Evolutionary conservation across 1,140 invertebrate species (phyloP).

Genomic region (Helicoverpa zea): DNA sequence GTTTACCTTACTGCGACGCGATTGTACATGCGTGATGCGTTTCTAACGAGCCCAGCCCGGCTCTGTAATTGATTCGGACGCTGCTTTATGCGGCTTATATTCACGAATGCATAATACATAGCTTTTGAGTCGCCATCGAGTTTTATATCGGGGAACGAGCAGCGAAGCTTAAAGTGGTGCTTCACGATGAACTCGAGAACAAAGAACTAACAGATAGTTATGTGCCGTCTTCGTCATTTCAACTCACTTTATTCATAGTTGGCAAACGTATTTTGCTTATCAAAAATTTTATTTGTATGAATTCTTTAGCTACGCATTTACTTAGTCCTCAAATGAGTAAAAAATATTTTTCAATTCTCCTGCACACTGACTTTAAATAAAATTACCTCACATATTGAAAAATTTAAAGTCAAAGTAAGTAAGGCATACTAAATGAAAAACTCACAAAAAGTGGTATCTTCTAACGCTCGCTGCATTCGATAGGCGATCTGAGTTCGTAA

Average conservation of each 20-base stretch:
- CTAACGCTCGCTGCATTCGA: slow-evolving; percentile 19
- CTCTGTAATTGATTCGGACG: slow-evolving; percentile 82
- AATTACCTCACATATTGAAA: too few relatives aligned
- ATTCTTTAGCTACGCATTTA: too few relatives aligned
- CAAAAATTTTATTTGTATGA: background rate
- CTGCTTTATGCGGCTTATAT: slow-evolving; percentile 83
- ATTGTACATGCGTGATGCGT: slow-evolving; percentile 86
- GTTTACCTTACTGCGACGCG: slow-evolving; percentile 74
- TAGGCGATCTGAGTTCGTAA: slow-evolving; percentile 36
- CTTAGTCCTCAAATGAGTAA: too few relatives aligned
- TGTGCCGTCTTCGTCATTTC: slow-evolving; percentile 27
- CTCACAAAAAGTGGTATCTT: background rate
- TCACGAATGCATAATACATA: slow-evolving; percentile 85
- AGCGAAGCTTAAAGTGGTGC: slow-evolving; percentile 41
- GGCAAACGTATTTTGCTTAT: background rate
- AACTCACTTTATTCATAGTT: slow-evolving; percentile 28
- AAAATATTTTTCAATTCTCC: too few relatives aligned
- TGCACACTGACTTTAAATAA: too few relatives aligned
- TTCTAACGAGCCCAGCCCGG: slow-evolving; percentile 80
- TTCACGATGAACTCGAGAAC: slow-evolving; percentile 49
- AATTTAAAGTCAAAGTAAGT: too few relatives aligned
- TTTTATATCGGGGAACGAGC: slow-evolving; percentile 55
- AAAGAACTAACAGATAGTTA: slow-evolving; percentile 54
- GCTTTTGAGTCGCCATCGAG: slow-evolving; percentile 55
- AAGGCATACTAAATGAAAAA: background rate